Evolutionary conservation across 2,888 invertebrate genomes (phyloP).

Genomic region (Erannis defoliaria): DNA sequence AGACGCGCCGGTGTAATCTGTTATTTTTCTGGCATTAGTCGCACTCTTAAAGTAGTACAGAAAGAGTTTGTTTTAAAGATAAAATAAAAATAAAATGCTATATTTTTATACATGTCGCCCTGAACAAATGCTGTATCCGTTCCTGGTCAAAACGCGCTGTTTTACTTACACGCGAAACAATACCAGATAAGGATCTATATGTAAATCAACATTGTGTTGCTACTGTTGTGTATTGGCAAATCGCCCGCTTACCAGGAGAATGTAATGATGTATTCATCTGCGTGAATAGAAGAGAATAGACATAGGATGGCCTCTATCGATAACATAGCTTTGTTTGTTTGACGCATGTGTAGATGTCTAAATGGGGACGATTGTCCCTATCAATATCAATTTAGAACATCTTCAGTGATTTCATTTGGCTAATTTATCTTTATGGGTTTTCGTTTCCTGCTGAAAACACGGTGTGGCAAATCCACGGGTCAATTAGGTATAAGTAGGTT

Average conservation of each 20-base stretch:
- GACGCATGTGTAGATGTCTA: slow-evolving; percentile 17
- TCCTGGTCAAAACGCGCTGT: slow-evolving; percentile 42
- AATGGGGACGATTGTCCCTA: slow-evolving; percentile 28
- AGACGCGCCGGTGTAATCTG: too few relatives aligned
- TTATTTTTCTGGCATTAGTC: too few relatives aligned
- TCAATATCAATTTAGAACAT: slow-evolving; percentile 33
- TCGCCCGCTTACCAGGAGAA: slow-evolving; percentile 29
- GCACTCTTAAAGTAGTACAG: too few relatives aligned
- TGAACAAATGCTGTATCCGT: too few relatives aligned
- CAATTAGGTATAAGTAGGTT: too few relatives aligned
- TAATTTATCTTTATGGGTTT: slow-evolving; percentile 32
- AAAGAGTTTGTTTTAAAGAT: too few relatives aligned
- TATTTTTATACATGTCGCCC: too few relatives aligned
- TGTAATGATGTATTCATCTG: slow-evolving; percentile 32
- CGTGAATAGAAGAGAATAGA: slow-evolving; percentile 31
- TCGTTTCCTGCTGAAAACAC: slow-evolving; percentile 19
- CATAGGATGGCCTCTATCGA: slow-evolving; percentile 37
- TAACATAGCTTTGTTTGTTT: slow-evolving; percentile 27
- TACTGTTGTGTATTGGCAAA: slow-evolving; percentile 49
- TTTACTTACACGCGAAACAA: slow-evolving; percentile 53
- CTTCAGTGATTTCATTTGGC: slow-evolving; percentile 26
- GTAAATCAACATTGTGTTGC: slow-evolving; percentile 54
- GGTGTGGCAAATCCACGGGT: too few relatives aligned
- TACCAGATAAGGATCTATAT: slow-evolving; percentile 60
- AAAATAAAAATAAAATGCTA: too few relatives aligned